These are phyloP conservation scores for Formica exsecta DNA, from an alignment of 1,140 invertebrate genomes.

Conservation along the genomic window DNA sequence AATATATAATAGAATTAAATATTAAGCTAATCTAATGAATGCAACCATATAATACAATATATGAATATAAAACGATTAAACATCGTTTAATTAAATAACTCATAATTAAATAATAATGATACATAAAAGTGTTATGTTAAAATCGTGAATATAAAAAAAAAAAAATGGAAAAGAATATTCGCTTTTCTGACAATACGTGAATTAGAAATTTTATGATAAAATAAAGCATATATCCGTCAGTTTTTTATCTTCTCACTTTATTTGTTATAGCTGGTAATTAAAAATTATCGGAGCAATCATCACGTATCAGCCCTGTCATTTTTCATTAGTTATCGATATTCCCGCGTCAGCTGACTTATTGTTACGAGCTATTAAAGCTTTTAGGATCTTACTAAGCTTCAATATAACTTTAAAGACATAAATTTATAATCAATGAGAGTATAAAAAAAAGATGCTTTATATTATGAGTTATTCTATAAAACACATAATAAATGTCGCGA, in stretches of 20 bases:
- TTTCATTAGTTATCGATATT: constrained; percentile 4
- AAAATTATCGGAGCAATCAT: constrained; percentile 42
- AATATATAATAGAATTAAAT: neutral
- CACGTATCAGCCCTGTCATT: neutral
- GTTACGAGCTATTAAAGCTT: constrained; percentile 55
- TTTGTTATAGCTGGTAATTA: constrained; percentile 4
- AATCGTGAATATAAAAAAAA: neutral
- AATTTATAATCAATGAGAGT: constrained; percentile 16
- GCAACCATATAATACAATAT: neutral
- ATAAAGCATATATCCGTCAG: neutral
- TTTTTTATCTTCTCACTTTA: neutral
- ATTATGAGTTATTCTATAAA: neutral
- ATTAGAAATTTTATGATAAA: constrained; percentile 1
- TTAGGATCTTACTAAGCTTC: constrained; percentile 8
- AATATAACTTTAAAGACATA: neutral
- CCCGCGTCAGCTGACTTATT: constrained; percentile 35
- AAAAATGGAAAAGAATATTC: neutral
- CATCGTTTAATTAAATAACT: neutral
- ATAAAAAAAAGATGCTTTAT: neutral
- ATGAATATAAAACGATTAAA: neutral
- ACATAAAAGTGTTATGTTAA: neutral
- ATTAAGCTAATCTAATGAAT: neutral
- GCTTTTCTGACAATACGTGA: neutral
- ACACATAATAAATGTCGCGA: constrained; percentile 27
- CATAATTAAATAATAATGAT: neutral